A percentile compares a stretch with the other conserved stretches of the same genome.
These are phyloP conservation scores for Melipona quadrifasciata DNA, from an alignment of 1,140 invertebrate species.

Conservation along the genomic window DNA sequence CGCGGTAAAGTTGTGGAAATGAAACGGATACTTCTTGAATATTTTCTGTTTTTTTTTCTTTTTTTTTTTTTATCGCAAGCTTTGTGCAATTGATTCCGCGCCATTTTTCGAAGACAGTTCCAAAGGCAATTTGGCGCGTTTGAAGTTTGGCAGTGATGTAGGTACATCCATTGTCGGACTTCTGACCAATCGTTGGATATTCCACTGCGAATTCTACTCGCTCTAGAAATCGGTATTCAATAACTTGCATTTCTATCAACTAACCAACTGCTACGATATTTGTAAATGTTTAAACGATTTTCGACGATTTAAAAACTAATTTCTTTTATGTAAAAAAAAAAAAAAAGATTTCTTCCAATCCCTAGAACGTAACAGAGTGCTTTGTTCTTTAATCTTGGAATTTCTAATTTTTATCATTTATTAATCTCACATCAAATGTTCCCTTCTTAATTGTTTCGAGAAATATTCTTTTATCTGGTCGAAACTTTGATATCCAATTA, in stretches of 20 bases:
- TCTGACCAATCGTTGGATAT: not conserved
- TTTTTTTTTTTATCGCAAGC: not conserved
- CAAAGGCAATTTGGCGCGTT: not conserved
- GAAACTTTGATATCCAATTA: slow-evolving; percentile 42
- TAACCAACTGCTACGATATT: not conserved
- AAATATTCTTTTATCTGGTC: not conserved
- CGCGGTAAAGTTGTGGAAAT: not conserved
- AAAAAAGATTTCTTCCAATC: too few relatives aligned
- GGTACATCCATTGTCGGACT: not conserved
- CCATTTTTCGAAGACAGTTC: not conserved
- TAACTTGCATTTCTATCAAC: not conserved
- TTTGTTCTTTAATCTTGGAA: too few relatives aligned
- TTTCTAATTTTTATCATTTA: too few relatives aligned
- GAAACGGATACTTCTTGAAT: not conserved
- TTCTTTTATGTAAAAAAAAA: too few relatives aligned
- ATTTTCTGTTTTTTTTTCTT: not conserved
- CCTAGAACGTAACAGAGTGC: too few relatives aligned
- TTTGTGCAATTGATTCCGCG: not conserved
- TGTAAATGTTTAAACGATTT: not conserved
- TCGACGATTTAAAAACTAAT: not conserved
- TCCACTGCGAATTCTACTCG: not conserved
- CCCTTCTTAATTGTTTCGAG: too few relatives aligned
- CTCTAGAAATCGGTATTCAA: too few relatives aligned
- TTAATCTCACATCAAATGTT: too few relatives aligned
- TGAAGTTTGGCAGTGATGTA: not conserved